These are phyloP conservation scores for Lycocerus yunnanus DNA, from an alignment of 2,888 invertebrate species.

Conservation along the genomic window DNA sequence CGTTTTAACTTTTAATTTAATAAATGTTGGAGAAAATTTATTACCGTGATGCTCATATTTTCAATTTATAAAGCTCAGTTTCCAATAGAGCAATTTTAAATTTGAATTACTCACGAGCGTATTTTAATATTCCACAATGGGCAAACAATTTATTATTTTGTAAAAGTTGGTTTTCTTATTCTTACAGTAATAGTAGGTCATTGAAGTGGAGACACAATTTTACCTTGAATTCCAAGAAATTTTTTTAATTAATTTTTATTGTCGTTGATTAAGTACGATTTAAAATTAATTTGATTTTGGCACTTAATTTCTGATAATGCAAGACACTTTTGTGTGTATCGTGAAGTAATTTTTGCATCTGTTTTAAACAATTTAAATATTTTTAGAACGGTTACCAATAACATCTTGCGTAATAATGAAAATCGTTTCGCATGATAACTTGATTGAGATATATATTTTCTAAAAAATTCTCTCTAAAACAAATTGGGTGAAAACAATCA, in stretches of 20 bases:
- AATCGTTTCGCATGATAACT: neutral
- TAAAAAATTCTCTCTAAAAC: neutral
- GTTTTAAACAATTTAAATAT: neutral
- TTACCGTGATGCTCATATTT: neutral
- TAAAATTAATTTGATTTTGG: neutral
- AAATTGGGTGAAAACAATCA: neutral
- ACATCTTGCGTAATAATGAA: neutral
- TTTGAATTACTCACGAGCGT: neutral
- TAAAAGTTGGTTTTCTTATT: neutral
- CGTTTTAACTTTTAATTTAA: neutral
- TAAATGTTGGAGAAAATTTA: neutral
- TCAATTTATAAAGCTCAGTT: neutral
- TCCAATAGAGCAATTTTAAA: neutral
- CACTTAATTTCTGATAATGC: neutral
- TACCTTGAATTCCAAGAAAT: neutral
- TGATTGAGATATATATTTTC: neutral
- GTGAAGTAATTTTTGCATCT: neutral
- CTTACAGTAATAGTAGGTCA: neutral
- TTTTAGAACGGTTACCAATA: neutral
- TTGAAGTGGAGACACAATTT: neutral
- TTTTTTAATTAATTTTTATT: neutral
- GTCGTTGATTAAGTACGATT: neutral
- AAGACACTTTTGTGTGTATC: neutral
- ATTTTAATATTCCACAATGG: neutral
- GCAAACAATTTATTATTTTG: neutral